Evolutionary conservation across 2,888 invertebrate species (phyloP).

Genomic region (Blomia tropicalis): DNA sequence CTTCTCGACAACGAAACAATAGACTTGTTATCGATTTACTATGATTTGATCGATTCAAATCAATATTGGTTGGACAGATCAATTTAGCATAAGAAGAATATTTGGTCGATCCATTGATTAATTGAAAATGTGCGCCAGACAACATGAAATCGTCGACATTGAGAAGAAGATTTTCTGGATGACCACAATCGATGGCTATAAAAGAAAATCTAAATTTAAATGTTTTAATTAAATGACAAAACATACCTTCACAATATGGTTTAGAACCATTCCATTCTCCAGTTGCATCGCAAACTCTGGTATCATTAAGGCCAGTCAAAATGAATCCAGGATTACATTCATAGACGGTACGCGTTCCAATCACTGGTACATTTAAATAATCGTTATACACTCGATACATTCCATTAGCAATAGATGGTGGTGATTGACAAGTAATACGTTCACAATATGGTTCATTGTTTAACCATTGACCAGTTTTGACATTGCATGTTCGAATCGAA

Average conservation of each 20-base stretch:
- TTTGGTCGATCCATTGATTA: constrained; percentile 26
- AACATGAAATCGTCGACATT: constrained; percentile 1
- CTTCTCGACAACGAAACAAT: constrained; percentile 26
- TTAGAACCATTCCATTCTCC: constrained; percentile 32
- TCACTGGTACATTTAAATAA: background rate
- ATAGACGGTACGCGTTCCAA: constrained; percentile 26
- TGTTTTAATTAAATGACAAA: background rate
- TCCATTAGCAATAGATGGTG: constrained; percentile 26
- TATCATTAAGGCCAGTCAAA: constrained; percentile 31
- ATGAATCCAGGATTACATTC: constrained; percentile 32
- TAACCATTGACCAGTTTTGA: constrained; percentile 27
- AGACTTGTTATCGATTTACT: background rate
- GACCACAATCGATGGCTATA: constrained; percentile 28
- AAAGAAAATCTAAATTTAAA: background rate
- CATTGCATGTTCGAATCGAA: constrained; percentile 21
- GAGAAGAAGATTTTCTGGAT: constrained; percentile 15
- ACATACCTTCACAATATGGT: constrained; percentile 30
- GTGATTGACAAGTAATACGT: constrained; percentile 26
- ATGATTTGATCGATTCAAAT: constrained; percentile 2
- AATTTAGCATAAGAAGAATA: constrained; percentile 25
- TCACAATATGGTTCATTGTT: constrained; percentile 26
- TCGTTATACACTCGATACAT: constrained; percentile 12
- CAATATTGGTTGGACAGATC: constrained; percentile 16
- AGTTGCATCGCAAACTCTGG: constrained; percentile 31
- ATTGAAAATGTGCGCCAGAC: constrained; percentile 22